Percentiles rank a stretch among this genome's conserved stretches.
These are phyloP conservation scores for Volucella inflata DNA, from an alignment of 2,888 invertebrate species.

Conservation along the genomic window DNA sequence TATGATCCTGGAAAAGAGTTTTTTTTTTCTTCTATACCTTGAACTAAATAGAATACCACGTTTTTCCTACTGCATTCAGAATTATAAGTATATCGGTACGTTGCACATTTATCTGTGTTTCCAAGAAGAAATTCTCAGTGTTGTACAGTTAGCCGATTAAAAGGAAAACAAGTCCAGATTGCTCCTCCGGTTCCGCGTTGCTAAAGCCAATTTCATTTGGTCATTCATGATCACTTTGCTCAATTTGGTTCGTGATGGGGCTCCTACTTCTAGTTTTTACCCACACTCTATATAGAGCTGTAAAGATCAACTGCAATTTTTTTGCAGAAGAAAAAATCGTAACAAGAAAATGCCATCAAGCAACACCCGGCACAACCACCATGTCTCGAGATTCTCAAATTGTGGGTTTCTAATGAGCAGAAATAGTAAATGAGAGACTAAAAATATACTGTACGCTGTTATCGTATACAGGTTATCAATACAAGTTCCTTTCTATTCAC, in stretches of 20 bases:
- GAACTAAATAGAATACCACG: constrained; percentile 48
- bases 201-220: constrained; percentile 65
- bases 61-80: constrained; percentile 24
- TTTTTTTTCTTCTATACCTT: constrained; percentile 21
- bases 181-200: constrained; percentile 13
- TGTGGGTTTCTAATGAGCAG: constrained; percentile 65
- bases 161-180: constrained; percentile 74
- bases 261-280: constrained; percentile 9
- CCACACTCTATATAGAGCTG: background rate
- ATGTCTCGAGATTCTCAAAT: constrained; percentile 25
- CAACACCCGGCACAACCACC: background rate
- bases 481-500: constrained; percentile 44
- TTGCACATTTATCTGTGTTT: background rate
- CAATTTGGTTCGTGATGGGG: constrained; percentile 50
- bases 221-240: constrained; percentile 71
- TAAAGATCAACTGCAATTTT: background rate
- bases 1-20: constrained; percentile 46
- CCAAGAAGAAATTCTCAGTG: constrained; percentile 47
- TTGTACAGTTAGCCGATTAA: constrained; percentile 74
- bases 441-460: constrained; percentile 55
- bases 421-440: constrained; percentile 63
- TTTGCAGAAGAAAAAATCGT: background rate
- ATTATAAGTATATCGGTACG: background rate
- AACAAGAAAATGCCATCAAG: background rate
- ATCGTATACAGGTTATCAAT: constrained; percentile 64